phyloP scores from a whole-genome alignment of 2,888 invertebrate species.

The Drosophila kuntzei region DNA sequence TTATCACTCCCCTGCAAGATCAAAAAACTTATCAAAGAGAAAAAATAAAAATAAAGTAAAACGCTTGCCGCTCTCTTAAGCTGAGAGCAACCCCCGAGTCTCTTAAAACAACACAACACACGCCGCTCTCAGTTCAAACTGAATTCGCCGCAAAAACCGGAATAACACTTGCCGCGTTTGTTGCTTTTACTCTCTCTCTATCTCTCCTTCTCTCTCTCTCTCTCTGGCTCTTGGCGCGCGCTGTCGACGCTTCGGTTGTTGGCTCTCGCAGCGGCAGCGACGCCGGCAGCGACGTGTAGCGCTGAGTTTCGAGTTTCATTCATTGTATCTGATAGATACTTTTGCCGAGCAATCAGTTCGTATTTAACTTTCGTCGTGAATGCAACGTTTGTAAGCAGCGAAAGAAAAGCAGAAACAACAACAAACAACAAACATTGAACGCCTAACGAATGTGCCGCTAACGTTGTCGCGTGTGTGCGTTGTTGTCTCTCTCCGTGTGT shows the following conservation, averaged over 20 bases:
- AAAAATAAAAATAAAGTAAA: not conserved
- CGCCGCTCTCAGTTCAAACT: constrained; percentile 22
- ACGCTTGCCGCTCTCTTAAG: not conserved
- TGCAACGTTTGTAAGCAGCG: constrained; percentile 72
- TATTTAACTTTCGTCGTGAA: constrained; percentile 83
- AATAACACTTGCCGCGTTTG: constrained; percentile 34
- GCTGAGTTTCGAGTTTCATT: constrained; percentile 81
- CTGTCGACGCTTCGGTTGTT: constrained; percentile 15
- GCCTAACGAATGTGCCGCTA: constrained; percentile 43
- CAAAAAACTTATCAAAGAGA: constrained; percentile 7
- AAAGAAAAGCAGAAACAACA: constrained; percentile 43
- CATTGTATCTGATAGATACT: constrained; percentile 72
- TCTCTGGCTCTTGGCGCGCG: constrained; percentile 15
- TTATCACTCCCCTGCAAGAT: constrained; percentile 7
- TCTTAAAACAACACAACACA: constrained; percentile 31
- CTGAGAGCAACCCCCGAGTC: not conserved
- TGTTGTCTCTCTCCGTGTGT: constrained; percentile 4
- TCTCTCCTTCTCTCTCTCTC: constrained; percentile 10
- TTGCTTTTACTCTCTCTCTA: constrained; percentile 25
- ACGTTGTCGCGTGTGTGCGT: constrained; percentile 26
- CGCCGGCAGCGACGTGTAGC: constrained; percentile 37
- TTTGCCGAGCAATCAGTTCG: constrained; percentile 74
- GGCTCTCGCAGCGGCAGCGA: constrained; percentile 32
- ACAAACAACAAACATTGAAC: constrained; percentile 32
- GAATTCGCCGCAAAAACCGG: constrained; percentile 75